These are phyloP conservation scores for Merops nubicus DNA, from an alignment of 2,113 vertebrate genomes.

Conservation along the genomic window DNA sequence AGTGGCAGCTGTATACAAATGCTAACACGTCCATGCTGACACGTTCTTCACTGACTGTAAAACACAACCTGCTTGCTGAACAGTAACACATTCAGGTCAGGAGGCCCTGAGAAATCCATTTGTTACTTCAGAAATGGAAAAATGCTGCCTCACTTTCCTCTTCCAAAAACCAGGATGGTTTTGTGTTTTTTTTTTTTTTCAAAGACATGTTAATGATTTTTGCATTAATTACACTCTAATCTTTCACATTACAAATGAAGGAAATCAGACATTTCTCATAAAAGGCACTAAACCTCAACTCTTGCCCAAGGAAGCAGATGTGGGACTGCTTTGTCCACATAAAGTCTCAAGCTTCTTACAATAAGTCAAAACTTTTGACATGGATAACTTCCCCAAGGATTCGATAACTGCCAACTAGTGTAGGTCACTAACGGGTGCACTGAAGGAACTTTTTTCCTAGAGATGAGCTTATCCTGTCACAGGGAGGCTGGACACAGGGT, in stretches of 20 bases:
- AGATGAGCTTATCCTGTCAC: slow-evolving; percentile 58
- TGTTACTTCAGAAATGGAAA: not conserved
- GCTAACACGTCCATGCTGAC: not conserved
- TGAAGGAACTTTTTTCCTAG: slow-evolving; percentile 42
- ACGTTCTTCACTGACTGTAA: not conserved
- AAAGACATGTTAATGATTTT: not conserved
- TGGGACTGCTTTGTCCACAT: not conserved
- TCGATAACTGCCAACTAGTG: not conserved
- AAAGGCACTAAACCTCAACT: not conserved
- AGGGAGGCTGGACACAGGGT: no score
- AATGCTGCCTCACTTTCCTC: not conserved
- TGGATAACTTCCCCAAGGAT: not conserved
- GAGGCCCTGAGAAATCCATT: not conserved
- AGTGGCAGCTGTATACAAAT: not conserved
- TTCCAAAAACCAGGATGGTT: no score
- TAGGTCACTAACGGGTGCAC: not conserved
- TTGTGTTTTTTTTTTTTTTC: not conserved
- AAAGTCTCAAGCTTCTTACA: not conserved
- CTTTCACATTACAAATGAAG: not conserved
- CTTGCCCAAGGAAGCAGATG: not conserved
- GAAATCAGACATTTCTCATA: not conserved
- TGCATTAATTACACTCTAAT: not conserved
- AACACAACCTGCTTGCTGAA: not conserved
- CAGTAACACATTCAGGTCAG: not conserved
- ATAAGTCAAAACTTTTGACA: not conserved